Base-by-base conservation (phyloP, 1,140 invertebrate genomes). In the Anastrepha ludens region DNA sequence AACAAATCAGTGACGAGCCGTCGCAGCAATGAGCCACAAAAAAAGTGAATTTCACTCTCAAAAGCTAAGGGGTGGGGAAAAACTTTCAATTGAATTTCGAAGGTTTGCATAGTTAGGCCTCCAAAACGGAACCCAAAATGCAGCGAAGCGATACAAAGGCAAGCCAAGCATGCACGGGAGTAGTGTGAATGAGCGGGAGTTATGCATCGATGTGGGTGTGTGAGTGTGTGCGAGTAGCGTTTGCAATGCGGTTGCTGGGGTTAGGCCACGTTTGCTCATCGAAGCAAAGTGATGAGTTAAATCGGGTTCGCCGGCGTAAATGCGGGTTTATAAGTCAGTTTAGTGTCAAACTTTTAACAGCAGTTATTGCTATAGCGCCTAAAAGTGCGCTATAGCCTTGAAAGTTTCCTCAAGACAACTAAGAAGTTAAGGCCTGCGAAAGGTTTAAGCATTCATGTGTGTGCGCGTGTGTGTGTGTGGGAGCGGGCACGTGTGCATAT, bases 81-180 rank as follows among this genome's bases (percentile, higher is more conserved):
- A 88, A 88, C 50, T 88, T 88, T 88, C 87, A 88, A 88, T 88
- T 88, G 85, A 88, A 88, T 88, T 88, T 88, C 64, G 50, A 85
- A 88, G 62, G 81, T 85, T 88, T 85, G 87, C 87, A 64, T 88
- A 29, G 29, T 29, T 29, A 86, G 58, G 78, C 87, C 44, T 29
- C 74, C 74, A 81, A 81, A 81, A 65, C 39, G 67, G 13, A n/a
- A 55, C 47, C 74, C n/a, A n/a, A 81, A 55, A 55, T 81, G 74
- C 74, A 81, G 47, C 20, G 74, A 81, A 55, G 74, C 74, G 47
- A 55, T 55, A 55, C 74, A 55, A 20, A 29, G 9, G 44, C 47
- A 81, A 81, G 55, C 50, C 74, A 5, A 81, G n/a, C 44, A 47
- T 39, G 9, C 8, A 4, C 47, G 3, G 47, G 17, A n/a, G 9